Evolutionary conservation across 2,797 vertebrate genomes (phyloP), one percentile per base, ranked within the genome.

Genomic region (Leptoclinus maculatus): DNA sequence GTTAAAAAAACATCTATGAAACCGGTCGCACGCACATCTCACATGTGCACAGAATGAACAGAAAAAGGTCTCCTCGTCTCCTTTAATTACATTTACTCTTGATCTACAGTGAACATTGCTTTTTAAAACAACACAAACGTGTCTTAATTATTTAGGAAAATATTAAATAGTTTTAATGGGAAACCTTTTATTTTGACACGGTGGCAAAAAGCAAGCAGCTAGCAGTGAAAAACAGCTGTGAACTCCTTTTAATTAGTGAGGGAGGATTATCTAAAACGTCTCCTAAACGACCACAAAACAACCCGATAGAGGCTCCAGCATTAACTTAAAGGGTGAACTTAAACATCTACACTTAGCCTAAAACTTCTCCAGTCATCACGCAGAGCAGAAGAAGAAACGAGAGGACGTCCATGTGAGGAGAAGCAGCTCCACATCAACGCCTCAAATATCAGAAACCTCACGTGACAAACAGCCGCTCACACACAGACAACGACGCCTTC

Each of bases 391-490:
- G 16, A 67, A 74, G 38, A 21, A 60, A 13, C 11, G 12, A 49
- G 11, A 77, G 29, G 72, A 81, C 59, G 53, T 75, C 71, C 4
- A 43, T 57, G 71, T 19, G 64, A 69, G 59, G 36, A 7, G 21
- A 65, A 36, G 27, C 53, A 60, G 43, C 49, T 43, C 62, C 36
- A 64, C 45, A 53, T 83, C 56, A 72, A 25, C 54, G 32, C 63
- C 80, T 80, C 77, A 54, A 66, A 36, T 36, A 83, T 80, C 78
- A 58, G n/a, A 83, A 76, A 57, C 76, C 49, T 78, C 76, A 74
- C 73, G 65, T 23, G 67, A 73, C 62, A 54, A 54, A 84, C 27
- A 27, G 27, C 27, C 32, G 32, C 32, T 34, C 32, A 74, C 72
- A 53, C 56, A 39, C 38, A 39, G 2, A 39, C 9, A 2, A 41